Evolutionary conservation across 1,140 invertebrate species (phyloP).

Genomic region (Lepidurus couesii): DNA sequence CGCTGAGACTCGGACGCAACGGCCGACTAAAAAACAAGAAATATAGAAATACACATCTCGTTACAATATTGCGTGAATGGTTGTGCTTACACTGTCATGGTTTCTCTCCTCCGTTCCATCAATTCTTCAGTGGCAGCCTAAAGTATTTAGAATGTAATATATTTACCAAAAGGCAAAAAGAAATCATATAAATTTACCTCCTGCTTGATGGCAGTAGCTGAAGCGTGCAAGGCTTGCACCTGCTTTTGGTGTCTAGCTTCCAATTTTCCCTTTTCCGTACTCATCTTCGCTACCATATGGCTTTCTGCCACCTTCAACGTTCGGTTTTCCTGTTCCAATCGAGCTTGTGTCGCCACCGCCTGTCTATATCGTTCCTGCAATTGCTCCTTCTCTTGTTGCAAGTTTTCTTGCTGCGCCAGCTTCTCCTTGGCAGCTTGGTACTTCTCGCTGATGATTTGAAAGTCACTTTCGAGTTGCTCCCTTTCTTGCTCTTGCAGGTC

Average conservation of each 20-base stretch:
- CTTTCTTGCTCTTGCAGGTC: neutral
- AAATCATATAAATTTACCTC: neutral
- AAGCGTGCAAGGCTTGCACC: constrained; percentile 2
- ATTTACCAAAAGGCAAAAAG: neutral
- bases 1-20: constrained; percentile 15
- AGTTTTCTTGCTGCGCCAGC: neutral
- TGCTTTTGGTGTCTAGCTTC: constrained; percentile 23
- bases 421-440: neutral
- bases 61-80: neutral
- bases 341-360: neutral
- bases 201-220: neutral
- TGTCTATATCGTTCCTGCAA: neutral
- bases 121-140: neutral
- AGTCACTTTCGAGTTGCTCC: neutral
- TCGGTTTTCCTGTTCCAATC: constrained; percentile 24
- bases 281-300: constrained; percentile 29
- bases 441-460: neutral
- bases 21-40: constrained; percentile 21
- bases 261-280: constrained; percentile 27
- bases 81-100: constrained; percentile 25
- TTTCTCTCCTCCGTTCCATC: constrained; percentile 23
- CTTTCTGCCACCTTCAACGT: constrained; percentile 18
- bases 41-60: neutral
- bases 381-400: neutral
- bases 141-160: neutral